Evolutionary conservation across 2,113 vertebrate genomes (phyloP).

Genomic region (Pluvianellus socialis): DNA sequence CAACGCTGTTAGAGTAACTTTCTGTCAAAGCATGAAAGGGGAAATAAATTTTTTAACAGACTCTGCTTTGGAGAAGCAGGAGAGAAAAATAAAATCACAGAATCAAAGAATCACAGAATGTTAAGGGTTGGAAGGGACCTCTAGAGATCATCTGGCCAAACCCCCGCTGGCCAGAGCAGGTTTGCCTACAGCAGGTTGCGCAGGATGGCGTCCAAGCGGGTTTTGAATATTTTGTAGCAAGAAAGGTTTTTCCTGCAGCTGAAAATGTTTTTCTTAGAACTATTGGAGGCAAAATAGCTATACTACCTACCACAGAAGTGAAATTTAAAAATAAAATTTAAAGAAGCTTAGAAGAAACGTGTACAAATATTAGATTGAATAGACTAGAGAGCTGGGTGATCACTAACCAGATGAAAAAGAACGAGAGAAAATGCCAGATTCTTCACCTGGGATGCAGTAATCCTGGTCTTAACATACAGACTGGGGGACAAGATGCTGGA

Average conservation of each 20-base stretch:
- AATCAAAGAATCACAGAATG: too few relatives aligned
- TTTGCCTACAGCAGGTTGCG: too few relatives aligned
- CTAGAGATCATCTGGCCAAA: too few relatives aligned
- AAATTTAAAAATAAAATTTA: neutral
- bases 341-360: neutral
- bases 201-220: too few relatives aligned
- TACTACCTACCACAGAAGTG: neutral
- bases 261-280: neutral
- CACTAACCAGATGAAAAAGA: fast-evolving
- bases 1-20: neutral
- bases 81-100: neutral
- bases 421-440: fast-evolving
- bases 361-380: neutral
- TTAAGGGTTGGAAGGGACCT: too few relatives aligned
- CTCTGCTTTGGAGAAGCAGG: neutral
- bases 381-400: neutral
- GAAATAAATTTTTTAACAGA: neutral
- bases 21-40: neutral
- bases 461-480: neutral
- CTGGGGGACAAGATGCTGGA: neutral
- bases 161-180: too few relatives aligned
- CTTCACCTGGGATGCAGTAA: neutral
- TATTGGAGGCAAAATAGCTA: neutral
- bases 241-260: neutral
- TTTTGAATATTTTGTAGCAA: neutral